phyloP scores from a whole-genome alignment of 2,888 invertebrate species.

The Melanchra persicariae region DNA sequence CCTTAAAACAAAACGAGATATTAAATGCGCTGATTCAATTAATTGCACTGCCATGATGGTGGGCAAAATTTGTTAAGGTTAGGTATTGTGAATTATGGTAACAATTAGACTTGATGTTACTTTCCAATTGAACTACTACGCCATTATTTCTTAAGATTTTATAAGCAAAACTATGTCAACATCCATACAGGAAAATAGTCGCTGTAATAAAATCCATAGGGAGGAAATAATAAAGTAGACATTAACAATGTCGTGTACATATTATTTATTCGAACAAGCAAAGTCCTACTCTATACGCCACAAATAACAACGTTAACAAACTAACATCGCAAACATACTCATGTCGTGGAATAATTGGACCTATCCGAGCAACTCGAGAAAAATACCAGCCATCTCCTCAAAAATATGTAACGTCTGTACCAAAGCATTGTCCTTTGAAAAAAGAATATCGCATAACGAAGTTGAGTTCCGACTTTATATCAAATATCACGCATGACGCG shows the following conservation, averaged over 20 bases:
- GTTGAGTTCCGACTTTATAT: constrained; percentile 91
- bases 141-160: neutral
- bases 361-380: constrained; percentile 82
- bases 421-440: constrained; percentile 90
- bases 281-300: constrained; percentile 57
- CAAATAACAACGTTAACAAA: constrained; percentile 80
- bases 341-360: constrained; percentile 88
- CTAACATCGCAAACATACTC: constrained; percentile 81
- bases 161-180: neutral
- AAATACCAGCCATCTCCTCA: constrained; percentile 86
- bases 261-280: constrained; percentile 61
- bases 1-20: neutral
- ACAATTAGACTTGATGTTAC: neutral
- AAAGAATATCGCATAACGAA: constrained; percentile 91
- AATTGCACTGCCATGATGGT: neutral
- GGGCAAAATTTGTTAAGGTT: neutral
- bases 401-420: constrained; percentile 86
- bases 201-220: constrained; percentile 17
- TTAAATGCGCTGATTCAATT: neutral
- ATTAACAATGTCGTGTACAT: constrained; percentile 61
- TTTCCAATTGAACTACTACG: neutral
- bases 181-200: neutral
- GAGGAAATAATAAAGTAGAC: constrained; percentile 25
- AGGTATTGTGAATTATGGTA: neutral
- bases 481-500: constrained; percentile 91